Conservation (phyloP, 2,113 vertebrate species). For the Myotis brandtii region DNA sequence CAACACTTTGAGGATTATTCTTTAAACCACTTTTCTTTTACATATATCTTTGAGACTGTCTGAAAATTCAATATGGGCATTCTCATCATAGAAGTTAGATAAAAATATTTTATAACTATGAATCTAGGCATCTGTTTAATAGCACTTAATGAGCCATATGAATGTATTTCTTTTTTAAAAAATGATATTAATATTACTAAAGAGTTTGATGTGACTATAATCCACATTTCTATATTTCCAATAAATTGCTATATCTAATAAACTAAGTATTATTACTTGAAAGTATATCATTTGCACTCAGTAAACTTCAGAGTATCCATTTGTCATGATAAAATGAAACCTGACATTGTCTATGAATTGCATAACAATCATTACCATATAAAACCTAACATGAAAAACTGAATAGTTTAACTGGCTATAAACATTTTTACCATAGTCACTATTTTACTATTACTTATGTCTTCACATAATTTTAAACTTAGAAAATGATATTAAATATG, state of each 20-base stretch:
- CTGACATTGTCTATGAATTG: not conserved
- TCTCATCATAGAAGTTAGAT: not conserved
- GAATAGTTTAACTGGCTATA: not conserved
- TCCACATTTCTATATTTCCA: not conserved
- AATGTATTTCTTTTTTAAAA: constrained; percentile 21
- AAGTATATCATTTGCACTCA: not conserved
- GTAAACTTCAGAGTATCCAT: constrained; percentile 16
- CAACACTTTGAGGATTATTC: constrained; percentile 31
- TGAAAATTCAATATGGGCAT: constrained; percentile 18
- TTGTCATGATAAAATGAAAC: constrained; percentile 43
- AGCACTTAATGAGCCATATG: not conserved
- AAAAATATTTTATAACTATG: not conserved
- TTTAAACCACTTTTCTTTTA: constrained; percentile 60
- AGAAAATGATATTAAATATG: not conserved
- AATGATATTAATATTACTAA: constrained; percentile 24
- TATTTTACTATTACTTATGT: not conserved
- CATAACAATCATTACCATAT: not conserved
- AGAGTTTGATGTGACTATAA: not conserved
- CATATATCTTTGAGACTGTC: not conserved
- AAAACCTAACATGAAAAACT: constrained; percentile 11
- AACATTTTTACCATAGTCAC: constrained; percentile 4
- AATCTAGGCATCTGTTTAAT: not conserved
- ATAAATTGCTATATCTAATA: not conserved
- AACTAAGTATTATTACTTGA: not conserved
- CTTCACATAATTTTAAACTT: constrained; percentile 46